These are phyloP conservation scores for Rhinichthys osculus DNA, from an alignment of 2,797 vertebrate species.

Conservation along the genomic window DNA sequence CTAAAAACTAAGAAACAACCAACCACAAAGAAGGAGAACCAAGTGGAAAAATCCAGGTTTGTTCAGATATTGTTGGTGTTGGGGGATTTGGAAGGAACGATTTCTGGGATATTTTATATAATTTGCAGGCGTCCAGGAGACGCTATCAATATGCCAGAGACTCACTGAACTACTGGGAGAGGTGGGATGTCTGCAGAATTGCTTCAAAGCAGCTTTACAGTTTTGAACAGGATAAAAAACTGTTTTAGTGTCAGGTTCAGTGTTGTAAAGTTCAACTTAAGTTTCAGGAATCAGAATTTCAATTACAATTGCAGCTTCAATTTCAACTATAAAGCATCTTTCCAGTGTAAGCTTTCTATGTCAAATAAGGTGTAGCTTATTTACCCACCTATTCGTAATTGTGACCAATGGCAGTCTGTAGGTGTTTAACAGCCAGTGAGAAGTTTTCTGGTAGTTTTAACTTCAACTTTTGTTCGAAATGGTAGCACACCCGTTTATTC, in stretches of 20 bases:
- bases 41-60: slow-evolving; percentile 89
- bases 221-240: background rate
- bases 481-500: background rate
- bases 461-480: background rate
- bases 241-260: background rate
- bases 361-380: background rate
- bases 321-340: background rate
- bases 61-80: slow-evolving; percentile 28
- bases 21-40: slow-evolving; percentile 86
- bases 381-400: background rate
- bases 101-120: background rate
- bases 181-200: background rate
- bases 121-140: background rate
- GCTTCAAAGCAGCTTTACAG: background rate
- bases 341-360: background rate
- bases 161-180: background rate
- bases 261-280: background rate
- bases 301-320: background rate
- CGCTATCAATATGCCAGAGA: background rate
- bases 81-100: background rate
- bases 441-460: too few species aligned
- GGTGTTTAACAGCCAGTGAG: background rate
- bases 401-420: too few species aligned
- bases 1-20: slow-evolving; percentile 88
- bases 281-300: background rate